These are phyloP conservation scores for Haemorhous mexicanus DNA, from an alignment of 2,113 vertebrate genomes.

Conservation along the genomic window DNA sequence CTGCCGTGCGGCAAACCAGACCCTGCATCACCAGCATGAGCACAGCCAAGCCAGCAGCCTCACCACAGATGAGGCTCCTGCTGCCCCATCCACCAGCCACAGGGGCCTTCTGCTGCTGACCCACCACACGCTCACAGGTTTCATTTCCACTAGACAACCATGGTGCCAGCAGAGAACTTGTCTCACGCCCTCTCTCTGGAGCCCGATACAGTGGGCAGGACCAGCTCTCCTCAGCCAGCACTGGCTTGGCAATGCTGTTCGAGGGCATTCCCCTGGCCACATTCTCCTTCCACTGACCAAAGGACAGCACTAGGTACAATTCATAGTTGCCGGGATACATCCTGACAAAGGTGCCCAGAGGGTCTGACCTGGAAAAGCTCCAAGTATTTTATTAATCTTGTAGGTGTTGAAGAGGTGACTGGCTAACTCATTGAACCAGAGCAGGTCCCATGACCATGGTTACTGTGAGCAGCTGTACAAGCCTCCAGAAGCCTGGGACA, in stretches of 20 bases:
- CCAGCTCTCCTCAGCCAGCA: background rate
- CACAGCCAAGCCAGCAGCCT: background rate
- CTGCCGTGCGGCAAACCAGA: background rate
- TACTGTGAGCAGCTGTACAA: background rate
- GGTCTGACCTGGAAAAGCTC: background rate
- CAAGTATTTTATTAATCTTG: background rate
- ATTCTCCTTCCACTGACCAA: background rate
- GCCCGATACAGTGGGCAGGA: background rate
- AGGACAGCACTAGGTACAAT: background rate
- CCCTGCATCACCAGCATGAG: background rate
- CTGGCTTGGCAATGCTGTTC: background rate
- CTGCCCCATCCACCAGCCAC: background rate
- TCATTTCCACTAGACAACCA: too few relatives aligned
- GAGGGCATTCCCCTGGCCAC: accelerated
- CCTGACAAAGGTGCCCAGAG: background rate
- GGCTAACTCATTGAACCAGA: background rate
- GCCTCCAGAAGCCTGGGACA: background rate
- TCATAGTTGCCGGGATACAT: background rate
- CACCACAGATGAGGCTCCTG: background rate
- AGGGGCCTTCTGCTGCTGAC: background rate
- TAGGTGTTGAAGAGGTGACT: background rate
- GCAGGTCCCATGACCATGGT: accelerated
- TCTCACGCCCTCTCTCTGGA: background rate
- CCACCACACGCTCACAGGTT: accelerated
- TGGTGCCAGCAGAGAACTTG: accelerated